Base-by-base conservation (phyloP, 2,797 vertebrate species). In the Rousettus madagascariensis region DNA sequence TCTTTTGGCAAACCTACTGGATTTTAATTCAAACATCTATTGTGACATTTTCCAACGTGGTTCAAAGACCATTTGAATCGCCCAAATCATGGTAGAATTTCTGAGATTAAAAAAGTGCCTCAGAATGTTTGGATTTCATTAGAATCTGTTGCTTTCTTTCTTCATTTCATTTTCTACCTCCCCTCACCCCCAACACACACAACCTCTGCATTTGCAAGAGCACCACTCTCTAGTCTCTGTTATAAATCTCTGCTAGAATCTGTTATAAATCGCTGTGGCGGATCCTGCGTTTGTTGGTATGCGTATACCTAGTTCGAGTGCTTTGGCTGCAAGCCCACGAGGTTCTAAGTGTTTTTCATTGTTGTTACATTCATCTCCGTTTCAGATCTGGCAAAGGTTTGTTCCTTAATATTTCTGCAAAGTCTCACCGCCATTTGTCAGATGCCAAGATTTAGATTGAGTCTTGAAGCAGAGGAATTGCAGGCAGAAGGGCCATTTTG, bases 11-110 rank as follows among this genome's bases (percentile, higher is more conserved):
- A 63, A 87, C 53, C 83, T 71, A 61, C 68, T 38, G 90, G 74
- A 53, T 96, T 94, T 96, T 94, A 93, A 97, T 96, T 97, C 90
- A 75, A 82, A 89, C 30, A 82, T 94, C 51, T 74, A 90, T 80
- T 95, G 93, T 86, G 95, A 92, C 87, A 61, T 95, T 95, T 96
- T 72, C 83, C 49, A 91, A 74, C 19, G 26, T 43, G 69, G 61
- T 74, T 92, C 82, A 69, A 49, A 96, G 86, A 88, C 83, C 51
- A 19, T 61, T 72, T 55, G 22, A 55, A 89, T 96, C 87, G 61
- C 85, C 24, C 66, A 41, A 53, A 89, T 55, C 66, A 24, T 28
- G 13, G 51, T 16, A 41, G 61, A 53, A 88, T 69, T 72, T 96
- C 77, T n/a, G 68, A 89, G 75, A 38, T n/a, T 11, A 6, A 79